Percentiles rank a stretch among this genome's conserved stretches.
These are phyloP conservation scores for Perca schrenkii DNA, from an alignment of 2,113 vertebrate species.

Conservation along the genomic window DNA sequence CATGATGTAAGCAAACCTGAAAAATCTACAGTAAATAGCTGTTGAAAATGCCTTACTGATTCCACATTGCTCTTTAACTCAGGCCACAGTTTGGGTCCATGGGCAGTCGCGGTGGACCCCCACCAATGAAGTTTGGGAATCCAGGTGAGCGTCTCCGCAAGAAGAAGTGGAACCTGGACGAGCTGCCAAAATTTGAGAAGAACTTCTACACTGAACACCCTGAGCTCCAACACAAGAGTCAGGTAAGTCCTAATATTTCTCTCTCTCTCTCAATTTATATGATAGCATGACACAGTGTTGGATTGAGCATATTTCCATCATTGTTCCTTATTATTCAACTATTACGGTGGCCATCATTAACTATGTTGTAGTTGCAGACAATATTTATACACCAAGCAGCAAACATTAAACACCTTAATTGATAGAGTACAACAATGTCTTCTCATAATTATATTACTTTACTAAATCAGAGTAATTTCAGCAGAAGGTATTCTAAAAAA, in stretches of 20 bases:
- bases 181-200: constrained; percentile 98
- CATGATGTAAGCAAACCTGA: neutral
- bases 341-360: too few relatives aligned
- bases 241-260: constrained; percentile 77
- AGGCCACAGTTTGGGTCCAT: constrained; percentile 86
- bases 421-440: neutral
- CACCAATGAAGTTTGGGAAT: constrained; percentile 95
- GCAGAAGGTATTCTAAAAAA: neutral
- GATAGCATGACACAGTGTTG: neutral
- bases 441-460: neutral
- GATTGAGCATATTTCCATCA: neutral
- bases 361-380: neutral
- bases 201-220: constrained; percentile 96
- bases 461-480: neutral
- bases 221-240: constrained; percentile 90
- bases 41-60: neutral
- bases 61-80: neutral
- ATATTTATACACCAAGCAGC: neutral
- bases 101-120: constrained; percentile 84
- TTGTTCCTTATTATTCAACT: neutral
- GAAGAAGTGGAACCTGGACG: constrained; percentile 96
- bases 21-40: neutral
- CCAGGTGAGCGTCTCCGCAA: constrained; percentile 95
- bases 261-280: neutral
- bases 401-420: neutral